Base-by-base conservation (phyloP, 2,888 invertebrate genomes). In the Lepidonotus clava region DNA sequence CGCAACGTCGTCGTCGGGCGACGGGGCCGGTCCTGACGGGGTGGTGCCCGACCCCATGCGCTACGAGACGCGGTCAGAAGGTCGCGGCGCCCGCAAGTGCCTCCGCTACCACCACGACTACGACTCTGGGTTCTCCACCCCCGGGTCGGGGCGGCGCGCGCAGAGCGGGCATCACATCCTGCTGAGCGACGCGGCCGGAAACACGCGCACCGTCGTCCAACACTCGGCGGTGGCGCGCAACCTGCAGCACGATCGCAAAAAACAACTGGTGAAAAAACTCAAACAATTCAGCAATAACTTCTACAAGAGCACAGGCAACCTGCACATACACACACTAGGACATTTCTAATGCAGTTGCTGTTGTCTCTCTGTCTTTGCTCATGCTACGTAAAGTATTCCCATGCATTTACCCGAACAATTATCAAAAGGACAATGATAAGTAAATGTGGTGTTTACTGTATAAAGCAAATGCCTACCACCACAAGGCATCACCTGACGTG, bases 231-330 rank as follows among this genome's bases (percentile, higher is more conserved):
- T 89, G 0, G 86, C 87, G 21, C 40, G 86, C 21, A 85, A 84
- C 36, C 66, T 88, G 77, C 86, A 85, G 32, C 61, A 86, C 11
- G 87, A 89, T 38, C 38, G 88, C 51, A 89, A 89, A 56, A 87
- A 87, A 46, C 87, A 71, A 18, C 85, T 89, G 2, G 88, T 86
- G 32, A 89, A 89, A 80, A 89, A 89, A 87, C 76, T 89, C 61
- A 89, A 89, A 83, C 85, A 87, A 56, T 89, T 89, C 53, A 89
- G 76, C 61, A 89, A 86, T 56, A 88, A 80, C 46, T 88, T 89
- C 86, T 86, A 90, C 87, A 92, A 91, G 67, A 92, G 92, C 87
- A 92, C 91, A 89, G 87, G 85, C 18, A 88, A 86, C 41, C 76
- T 88, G 51, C 86, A 89, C 34, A 86, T 89, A 6, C 83, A 88